Evolutionary conservation across 1,140 invertebrate genomes (phyloP).

Genomic region (Linepithema humile): DNA sequence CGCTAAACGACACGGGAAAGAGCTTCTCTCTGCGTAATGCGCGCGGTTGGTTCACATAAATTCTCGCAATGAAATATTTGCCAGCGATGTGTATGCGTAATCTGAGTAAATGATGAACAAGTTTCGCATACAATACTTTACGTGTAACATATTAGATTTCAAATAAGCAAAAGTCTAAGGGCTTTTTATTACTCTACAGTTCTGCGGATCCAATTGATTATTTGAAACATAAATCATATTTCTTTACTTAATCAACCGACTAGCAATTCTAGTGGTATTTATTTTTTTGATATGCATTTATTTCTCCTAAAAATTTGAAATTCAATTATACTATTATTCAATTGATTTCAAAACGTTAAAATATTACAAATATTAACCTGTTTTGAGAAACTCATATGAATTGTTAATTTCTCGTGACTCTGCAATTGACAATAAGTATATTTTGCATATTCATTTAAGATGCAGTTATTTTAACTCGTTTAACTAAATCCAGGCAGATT

Average conservation of each 20-base stretch:
- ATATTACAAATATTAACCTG: neutral
- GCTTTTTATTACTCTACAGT: neutral
- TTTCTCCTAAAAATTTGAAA: neutral
- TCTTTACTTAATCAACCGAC: neutral
- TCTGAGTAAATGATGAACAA: conserved; percentile 34
- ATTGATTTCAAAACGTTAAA: neutral
- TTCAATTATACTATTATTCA: neutral
- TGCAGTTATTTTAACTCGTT: neutral
- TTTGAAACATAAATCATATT: neutral
- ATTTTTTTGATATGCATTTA: neutral
- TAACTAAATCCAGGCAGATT: neutral
- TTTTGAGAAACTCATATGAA: neutral
- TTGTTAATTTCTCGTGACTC: neutral
- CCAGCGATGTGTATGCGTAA: conserved; percentile 41
- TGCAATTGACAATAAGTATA: neutral
- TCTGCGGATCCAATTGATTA: neutral
- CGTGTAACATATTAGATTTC: neutral
- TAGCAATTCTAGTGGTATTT: neutral
- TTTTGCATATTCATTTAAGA: neutral
- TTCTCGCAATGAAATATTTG: conserved; percentile 49
- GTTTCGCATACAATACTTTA: neutral
- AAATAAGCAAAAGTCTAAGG: neutral
- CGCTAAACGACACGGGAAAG: conserved; percentile 16
- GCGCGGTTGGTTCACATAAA: conserved; percentile 47
- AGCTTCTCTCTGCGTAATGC: conserved; percentile 34